Evolutionary conservation across 2,888 invertebrate species (phyloP), one percentile per base, ranked within the genome.

Genomic region (Minunthozetes semirufus): DNA sequence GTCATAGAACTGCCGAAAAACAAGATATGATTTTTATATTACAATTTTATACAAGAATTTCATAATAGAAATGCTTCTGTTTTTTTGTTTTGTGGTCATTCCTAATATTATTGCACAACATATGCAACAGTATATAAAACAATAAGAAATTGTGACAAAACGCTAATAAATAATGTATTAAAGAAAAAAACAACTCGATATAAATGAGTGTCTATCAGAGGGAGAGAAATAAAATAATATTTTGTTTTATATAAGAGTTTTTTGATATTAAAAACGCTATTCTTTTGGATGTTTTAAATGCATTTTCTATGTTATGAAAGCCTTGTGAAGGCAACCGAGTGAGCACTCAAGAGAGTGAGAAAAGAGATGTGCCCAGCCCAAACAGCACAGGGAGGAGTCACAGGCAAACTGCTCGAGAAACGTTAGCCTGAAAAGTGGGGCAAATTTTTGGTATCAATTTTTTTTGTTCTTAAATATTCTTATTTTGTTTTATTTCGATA

Each of bases 281-380:
- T 48, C 17, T 48, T 48, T 42, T 42, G 11, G 8, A 17, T 17
- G 15, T 59, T 17, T 59, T 59, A 59, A 53, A 11, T 11, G 9
- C 53, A n/a, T n/a, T n/a, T n/a, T n/a, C n/a, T n/a, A n/a, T n/a
- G n/a, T n/a, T n/a, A n/a, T n/a, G n/a, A 53, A 53, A 59, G 22
- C 59, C 59, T 59, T 59, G 59, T 59, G 59, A 59, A 59, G 59
- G 59, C 59, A 59, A 59, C 59, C 59, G 59, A 48, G 42, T 42
- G n/a, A n/a, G n/a, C n/a, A n/a, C n/a, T n/a, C n/a, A n/a, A n/a
- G n/a, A n/a, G n/a, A n/a, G n/a, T n/a, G n/a, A n/a, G n/a, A n/a
- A n/a, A n/a, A 42, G 42, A 9, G 48, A 59, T 59, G 59, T 59
- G 59, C 59, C 59, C 59, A 59, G 22, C 59, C 59, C 59, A 59